Conservation (phyloP, 2,113 vertebrate genomes). For the Gymnocephalus cernua region DNA sequence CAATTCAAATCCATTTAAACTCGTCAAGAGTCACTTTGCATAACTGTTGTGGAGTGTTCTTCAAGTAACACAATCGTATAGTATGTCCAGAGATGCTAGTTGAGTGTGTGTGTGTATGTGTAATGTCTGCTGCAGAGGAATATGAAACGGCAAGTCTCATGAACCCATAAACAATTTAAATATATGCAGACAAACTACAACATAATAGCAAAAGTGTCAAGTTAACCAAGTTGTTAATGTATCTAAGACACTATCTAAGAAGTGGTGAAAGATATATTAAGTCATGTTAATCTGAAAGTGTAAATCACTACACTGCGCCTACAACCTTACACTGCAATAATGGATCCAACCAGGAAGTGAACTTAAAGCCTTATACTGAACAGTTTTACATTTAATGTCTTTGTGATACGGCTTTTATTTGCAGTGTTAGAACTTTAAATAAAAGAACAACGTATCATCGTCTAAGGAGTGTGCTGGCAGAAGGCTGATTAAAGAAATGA, state of each 20-base stretch:
- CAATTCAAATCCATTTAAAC: not conserved
- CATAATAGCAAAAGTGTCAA: not conserved
- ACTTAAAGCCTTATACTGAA: not conserved
- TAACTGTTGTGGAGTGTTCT: not conserved
- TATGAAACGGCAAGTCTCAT: not conserved
- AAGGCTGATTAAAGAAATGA: constrained; percentile 3
- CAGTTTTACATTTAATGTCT: not conserved
- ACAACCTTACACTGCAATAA: not conserved
- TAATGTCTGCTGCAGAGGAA: not conserved
- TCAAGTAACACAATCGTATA: not conserved
- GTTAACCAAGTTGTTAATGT: not conserved
- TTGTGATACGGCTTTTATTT: not conserved
- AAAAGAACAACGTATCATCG: not conserved
- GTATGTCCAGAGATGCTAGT: not conserved
- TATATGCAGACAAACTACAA: not conserved
- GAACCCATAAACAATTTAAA: not conserved
- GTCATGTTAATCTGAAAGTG: not conserved
- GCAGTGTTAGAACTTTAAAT: not conserved
- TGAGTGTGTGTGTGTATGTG: not conserved
- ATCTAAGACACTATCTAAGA: not conserved
- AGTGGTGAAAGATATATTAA: not conserved
- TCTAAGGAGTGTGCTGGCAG: constrained; percentile 3
- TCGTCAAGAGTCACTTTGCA: not conserved
- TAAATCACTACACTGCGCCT: not conserved
- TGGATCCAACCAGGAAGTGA: not conserved